These are phyloP conservation scores for Eurois occulta DNA, from an alignment of 2,888 invertebrate species.

Conservation along the genomic window DNA sequence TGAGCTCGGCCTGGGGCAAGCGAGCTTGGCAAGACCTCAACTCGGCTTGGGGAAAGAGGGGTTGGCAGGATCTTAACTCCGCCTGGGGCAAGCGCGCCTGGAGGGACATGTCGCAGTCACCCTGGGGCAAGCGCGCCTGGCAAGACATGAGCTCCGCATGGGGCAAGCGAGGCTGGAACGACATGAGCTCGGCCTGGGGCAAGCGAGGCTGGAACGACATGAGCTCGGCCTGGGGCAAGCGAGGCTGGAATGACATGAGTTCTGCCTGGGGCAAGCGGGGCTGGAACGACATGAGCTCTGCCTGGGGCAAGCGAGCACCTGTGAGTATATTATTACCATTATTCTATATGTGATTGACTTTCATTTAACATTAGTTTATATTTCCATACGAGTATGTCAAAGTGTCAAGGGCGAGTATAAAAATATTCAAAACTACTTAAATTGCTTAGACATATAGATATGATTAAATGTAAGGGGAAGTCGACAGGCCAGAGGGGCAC, in stretches of 20 bases:
- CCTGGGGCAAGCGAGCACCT: conserved; percentile 91
- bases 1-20: conserved; percentile 89
- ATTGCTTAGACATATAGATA: not conserved
- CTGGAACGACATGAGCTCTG: conserved; percentile 90
- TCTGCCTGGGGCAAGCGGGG: conserved; percentile 91
- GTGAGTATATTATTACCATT: conserved; percentile 71
- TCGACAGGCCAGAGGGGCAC: not conserved
- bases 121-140: conserved; percentile 91
- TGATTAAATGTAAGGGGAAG: not conserved
- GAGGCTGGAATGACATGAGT: conserved; percentile 91
- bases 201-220: conserved; percentile 91
- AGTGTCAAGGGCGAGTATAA: not conserved
- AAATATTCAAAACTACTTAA: conserved; percentile 6
- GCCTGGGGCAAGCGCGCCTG: conserved; percentile 91
- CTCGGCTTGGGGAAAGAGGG: conserved; percentile 90
- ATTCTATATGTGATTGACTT: not conserved
- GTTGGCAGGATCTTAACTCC: conserved; percentile 90
- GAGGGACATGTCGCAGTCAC: conserved; percentile 86
- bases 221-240: conserved; percentile 90
- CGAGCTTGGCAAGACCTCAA: conserved; percentile 91
- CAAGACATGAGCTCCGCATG: conserved; percentile 90
- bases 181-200: conserved; percentile 90
- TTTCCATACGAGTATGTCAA: conserved; percentile 12
- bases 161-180: conserved; percentile 92
- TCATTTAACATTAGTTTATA: conserved; percentile 3